Evolutionary conservation across 1,140 invertebrate species (phyloP), one percentile per base, ranked within the genome.

Genomic region (Oncopeltus fasciatus): DNA sequence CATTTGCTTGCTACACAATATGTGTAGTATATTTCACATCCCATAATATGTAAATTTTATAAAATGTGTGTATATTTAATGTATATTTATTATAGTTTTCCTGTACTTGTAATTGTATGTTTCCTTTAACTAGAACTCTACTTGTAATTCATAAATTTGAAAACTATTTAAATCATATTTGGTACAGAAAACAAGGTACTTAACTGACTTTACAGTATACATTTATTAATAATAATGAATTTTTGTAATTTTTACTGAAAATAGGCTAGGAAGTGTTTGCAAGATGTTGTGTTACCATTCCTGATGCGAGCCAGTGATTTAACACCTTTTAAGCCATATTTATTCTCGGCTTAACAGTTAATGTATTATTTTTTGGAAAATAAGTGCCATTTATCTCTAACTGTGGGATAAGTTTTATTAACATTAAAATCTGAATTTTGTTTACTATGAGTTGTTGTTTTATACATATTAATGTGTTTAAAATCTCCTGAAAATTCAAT

Each of bases 61-160:
- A 57, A 57, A 57, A 57, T 57, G 56, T 57, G 56, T 57, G 56
- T 33, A 57, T 38, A 57, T 57, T 57, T 57, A 57, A 38, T 57
- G 56, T 57, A 57, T 33, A 57, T 57, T 57, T 31, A 33, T 57
- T 57, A 57, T 57, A 57, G 56, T 29, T 57, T 57, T 38, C 33
- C 3, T 57, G 49, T 24, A 53, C 20, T 53, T 20, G 49, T 24
- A 53, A 53, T 53, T 20, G n/a, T 53, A 53, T 24, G 49, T 53
- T 53, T 53, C 49, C 49, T 53, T 53, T 53, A 14, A 53, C 49
- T 53, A 53, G 14, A 53, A 53, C 4, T 53, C 49, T 53, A 24
- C 16, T 24, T 53, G 49, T 53, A 53, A 53, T 53, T 53, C 21
- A 53, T 38, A 38, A 5, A 38, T 38, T 38, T 38, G 31, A 38